These are phyloP conservation scores for Malacoraja senta DNA, from an alignment of 2,797 vertebrate species.

Conservation along the genomic window DNA sequence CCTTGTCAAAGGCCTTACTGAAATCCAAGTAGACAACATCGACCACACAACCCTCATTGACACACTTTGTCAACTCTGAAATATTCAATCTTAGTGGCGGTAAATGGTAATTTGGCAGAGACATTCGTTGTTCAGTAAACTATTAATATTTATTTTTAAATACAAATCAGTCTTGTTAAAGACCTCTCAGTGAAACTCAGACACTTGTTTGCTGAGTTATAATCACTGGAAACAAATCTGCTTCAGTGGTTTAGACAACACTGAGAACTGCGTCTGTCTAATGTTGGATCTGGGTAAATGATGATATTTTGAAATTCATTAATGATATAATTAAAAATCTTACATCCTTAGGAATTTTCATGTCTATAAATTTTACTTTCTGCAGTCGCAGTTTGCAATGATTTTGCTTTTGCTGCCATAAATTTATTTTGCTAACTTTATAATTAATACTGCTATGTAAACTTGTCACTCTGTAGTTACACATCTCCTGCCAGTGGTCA, in stretches of 20 bases:
- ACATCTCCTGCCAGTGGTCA: background rate
- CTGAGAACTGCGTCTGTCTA: background rate
- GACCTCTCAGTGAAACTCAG: background rate
- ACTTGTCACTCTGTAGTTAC: background rate
- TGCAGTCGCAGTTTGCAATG: background rate
- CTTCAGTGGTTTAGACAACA: background rate
- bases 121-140: background rate
- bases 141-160: background rate
- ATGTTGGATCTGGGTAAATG: background rate
- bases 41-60: too few species aligned
- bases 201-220: conserved; percentile 5
- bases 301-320: background rate
- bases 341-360: background rate
- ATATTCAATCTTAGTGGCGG: background rate
- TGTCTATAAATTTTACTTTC: background rate
- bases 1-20: too few species aligned
- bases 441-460: background rate
- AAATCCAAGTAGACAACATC: too few species aligned
- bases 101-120: background rate
- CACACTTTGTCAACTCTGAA: too few species aligned
- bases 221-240: background rate
- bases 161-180: background rate
- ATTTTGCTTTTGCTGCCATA: background rate
- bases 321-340: background rate
- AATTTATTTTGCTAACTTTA: background rate